A percentile compares a stretch with the other conserved stretches of the same genome.
Evolutionary conservation across 2,113 vertebrate genomes (phyloP).

Genomic region (Noctilio leporinus): DNA sequence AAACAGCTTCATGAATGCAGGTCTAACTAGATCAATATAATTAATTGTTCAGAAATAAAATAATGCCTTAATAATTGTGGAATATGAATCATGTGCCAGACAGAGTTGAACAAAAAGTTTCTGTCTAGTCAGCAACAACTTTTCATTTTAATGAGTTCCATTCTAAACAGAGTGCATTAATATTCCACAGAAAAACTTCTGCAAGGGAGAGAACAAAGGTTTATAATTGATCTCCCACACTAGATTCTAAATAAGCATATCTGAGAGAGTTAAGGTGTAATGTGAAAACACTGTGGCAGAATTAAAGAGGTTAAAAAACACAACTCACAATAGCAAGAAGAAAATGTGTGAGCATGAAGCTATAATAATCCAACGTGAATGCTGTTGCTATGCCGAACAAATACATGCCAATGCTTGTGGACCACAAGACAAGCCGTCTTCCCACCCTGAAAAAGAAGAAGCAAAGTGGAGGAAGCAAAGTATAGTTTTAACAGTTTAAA

Average conservation of each 20-base stretch:
- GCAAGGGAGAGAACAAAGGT: not conserved
- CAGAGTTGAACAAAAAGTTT: not conserved
- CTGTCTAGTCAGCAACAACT: not conserved
- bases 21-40: not conserved
- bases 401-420: conserved; percentile 87
- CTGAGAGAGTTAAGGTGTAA: not conserved
- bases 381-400: conserved; percentile 85
- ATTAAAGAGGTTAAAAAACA: not conserved
- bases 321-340: conserved; percentile 91
- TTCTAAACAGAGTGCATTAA: not conserved
- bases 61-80: not conserved
- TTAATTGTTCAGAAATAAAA: conserved; percentile 24
- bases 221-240: not conserved
- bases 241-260: conserved; percentile 14
- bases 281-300: not conserved
- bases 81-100: not conserved
- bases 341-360: conserved; percentile 86
- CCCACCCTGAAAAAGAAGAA: conserved; percentile 82
- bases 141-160: conserved; percentile 16
- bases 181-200: not conserved
- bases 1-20: not conserved
- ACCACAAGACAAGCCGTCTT: conserved; percentile 86
- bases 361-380: conserved; percentile 87
- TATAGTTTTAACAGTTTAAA: not conserved
- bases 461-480: not conserved